A percentile compares a stretch with the other conserved stretches of the same genome.
Evolutionary conservation across 1,140 invertebrate genomes (phyloP).

Genomic region (Caligus rogercresseyi): DNA sequence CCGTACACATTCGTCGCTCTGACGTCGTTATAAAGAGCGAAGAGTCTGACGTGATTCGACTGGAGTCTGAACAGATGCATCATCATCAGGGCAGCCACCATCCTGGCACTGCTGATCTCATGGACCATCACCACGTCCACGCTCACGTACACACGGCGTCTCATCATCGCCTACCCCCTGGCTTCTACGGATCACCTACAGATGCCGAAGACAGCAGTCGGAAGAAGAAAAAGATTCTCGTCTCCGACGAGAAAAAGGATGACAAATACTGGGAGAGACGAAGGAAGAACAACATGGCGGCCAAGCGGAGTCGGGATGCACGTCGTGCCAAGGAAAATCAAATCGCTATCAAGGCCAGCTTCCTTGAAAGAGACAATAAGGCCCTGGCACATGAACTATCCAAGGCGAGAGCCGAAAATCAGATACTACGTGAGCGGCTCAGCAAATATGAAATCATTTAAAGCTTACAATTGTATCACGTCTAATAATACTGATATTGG

Average conservation of each 20-base stretch:
- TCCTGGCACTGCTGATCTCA: no score
- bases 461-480: no score
- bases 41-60: background rate
- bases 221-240: conserved; percentile 47
- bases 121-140: background rate
- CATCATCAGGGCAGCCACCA: no score
- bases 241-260: conserved; percentile 87
- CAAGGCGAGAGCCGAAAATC: conserved; percentile 18
- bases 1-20: no score
- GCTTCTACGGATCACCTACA: background rate
- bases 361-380: conserved; percentile 12
- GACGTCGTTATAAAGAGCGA: background rate
- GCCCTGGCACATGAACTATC: conserved; percentile 7
- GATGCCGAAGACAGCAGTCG: background rate
- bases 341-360: conserved; percentile 48
- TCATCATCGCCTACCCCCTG: background rate
- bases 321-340: conserved; percentile 93
- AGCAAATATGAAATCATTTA: conserved; percentile 13
- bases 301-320: conserved; percentile 83
- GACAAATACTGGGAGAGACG: conserved; percentile 91
- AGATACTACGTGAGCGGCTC: conserved; percentile 8
- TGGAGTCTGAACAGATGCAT: conserved; percentile 4
- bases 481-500: no score
- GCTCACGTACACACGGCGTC: background rate
- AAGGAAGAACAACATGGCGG: conserved; percentile 93